These are phyloP conservation scores for Ceryle rudis DNA, from an alignment of 2,797 vertebrate genomes.

Conservation along the genomic window DNA sequence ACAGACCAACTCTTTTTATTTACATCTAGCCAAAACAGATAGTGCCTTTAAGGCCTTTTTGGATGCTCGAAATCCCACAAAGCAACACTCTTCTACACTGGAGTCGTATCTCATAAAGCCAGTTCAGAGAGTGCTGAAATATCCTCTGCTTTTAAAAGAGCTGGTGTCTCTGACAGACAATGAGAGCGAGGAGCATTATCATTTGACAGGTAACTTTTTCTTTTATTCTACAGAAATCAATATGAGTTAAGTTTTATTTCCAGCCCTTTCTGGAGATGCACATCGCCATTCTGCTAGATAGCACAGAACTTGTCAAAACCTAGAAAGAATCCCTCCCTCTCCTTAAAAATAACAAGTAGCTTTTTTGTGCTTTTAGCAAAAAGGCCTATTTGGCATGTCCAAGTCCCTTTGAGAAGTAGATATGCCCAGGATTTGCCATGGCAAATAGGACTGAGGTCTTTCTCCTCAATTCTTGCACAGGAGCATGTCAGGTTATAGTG, in stretches of 20 bases:
- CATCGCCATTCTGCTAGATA: not conserved
- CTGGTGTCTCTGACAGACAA: conserved; percentile 93
- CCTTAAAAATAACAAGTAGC: not conserved
- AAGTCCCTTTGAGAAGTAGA: not conserved
- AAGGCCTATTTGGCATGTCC: not conserved
- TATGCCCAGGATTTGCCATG: not conserved
- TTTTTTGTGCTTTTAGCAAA: not conserved
- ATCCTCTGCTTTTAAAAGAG: conserved; percentile 94
- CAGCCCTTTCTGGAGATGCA: not conserved
- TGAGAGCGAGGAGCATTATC: conserved; percentile 96
- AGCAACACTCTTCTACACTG: conserved; percentile 96
- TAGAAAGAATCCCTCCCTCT: not conserved
- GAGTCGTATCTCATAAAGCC: conserved; percentile 99
- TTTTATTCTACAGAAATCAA: not conserved
- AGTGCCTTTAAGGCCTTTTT: conserved; percentile 94
- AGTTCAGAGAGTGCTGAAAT: conserved; percentile 97
- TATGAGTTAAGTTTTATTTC: not conserved
- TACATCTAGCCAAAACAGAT: conserved; percentile 89
- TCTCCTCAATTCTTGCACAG: not conserved
- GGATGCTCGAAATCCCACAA: conserved; percentile 92
- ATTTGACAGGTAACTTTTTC: conserved; percentile 87
- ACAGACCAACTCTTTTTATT: not conserved
- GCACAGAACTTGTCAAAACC: not conserved
- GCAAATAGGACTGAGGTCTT: not conserved
- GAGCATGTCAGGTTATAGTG: not conserved